These are phyloP conservation scores for Standfussiana lucernea DNA, from an alignment of 2,888 invertebrate genomes.

Conservation along the genomic window DNA sequence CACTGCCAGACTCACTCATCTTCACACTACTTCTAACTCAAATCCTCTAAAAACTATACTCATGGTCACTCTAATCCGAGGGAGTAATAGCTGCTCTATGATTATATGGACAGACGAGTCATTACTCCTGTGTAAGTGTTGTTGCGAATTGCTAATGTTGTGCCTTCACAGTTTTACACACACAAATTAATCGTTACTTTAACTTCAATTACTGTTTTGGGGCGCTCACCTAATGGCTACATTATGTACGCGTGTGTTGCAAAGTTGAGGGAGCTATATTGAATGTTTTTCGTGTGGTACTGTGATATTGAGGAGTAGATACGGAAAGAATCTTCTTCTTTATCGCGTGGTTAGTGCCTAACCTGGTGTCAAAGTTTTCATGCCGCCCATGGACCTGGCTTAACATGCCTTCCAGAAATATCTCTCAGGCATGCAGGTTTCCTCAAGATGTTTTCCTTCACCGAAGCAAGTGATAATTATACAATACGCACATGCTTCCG, in stretches of 20 bases:
- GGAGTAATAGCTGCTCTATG: conserved; percentile 89
- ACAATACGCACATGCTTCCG: too few species aligned
- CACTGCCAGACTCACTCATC: background rate
- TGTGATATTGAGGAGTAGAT: background rate
- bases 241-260: conserved; percentile 52
- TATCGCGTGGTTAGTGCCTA: too few species aligned
- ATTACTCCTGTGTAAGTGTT: conserved; percentile 90
- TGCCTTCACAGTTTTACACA: conserved; percentile 87
- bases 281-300: conserved; percentile 35
- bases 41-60: conserved; percentile 26
- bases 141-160: conserved; percentile 90
- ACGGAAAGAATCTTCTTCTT: background rate
- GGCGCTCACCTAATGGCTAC: conserved; percentile 65
- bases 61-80: conserved; percentile 77
- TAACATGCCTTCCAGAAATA: too few species aligned
- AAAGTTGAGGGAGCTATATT: conserved; percentile 41
- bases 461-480: too few species aligned
- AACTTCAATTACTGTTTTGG: conserved; percentile 79
- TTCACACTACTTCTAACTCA: background rate
- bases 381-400: too few species aligned
- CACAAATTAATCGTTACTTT: conserved; percentile 87
- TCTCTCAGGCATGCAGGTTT: too few species aligned
- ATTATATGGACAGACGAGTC: conserved; percentile 91
- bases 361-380: too few species aligned
- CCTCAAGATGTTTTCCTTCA: too few species aligned